phyloP scores from a whole-genome alignment of 2,888 invertebrate genomes.

The Parochlus steinenii region DNA sequence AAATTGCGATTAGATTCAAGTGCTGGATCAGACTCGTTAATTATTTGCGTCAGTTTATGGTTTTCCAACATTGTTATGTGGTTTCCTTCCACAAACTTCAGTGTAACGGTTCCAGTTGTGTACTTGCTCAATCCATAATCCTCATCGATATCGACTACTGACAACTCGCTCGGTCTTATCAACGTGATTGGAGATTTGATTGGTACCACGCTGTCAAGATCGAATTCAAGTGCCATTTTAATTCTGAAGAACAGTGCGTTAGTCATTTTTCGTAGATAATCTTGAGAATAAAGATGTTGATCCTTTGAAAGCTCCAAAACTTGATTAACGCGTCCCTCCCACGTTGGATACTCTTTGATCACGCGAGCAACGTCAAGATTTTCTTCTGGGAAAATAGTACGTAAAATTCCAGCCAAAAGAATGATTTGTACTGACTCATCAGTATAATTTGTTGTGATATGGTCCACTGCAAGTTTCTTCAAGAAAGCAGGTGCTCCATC shows the following conservation, averaged over 20 bases:
- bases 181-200: constrained; percentile 41
- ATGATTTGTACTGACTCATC: constrained; percentile 24
- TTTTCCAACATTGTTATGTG: constrained; percentile 53
- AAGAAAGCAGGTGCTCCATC: constrained; percentile 68
- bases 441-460: constrained; percentile 19
- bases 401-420: constrained; percentile 21
- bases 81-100: constrained; percentile 53
- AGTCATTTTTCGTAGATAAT: constrained; percentile 29
- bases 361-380: constrained; percentile 22
- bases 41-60: constrained; percentile 41
- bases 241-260: constrained; percentile 36
- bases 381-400: constrained; percentile 25
- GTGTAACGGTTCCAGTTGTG: constrained; percentile 37
- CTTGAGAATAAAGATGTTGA: constrained; percentile 26
- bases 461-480: constrained; percentile 29
- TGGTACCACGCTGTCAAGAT: constrained; percentile 31
- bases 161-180: constrained; percentile 43
- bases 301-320: constrained; percentile 32
- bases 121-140: constrained; percentile 47
- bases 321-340: constrained; percentile 38
- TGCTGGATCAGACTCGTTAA: constrained; percentile 34
- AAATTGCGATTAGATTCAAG: constrained; percentile 13
- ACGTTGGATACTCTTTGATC: constrained; percentile 35
- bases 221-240: constrained; percentile 34
- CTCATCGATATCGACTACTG: constrained; percentile 36